Evolutionary conservation across 2,797 vertebrate species (phyloP).

Genomic region (Mus spretus): DNA sequence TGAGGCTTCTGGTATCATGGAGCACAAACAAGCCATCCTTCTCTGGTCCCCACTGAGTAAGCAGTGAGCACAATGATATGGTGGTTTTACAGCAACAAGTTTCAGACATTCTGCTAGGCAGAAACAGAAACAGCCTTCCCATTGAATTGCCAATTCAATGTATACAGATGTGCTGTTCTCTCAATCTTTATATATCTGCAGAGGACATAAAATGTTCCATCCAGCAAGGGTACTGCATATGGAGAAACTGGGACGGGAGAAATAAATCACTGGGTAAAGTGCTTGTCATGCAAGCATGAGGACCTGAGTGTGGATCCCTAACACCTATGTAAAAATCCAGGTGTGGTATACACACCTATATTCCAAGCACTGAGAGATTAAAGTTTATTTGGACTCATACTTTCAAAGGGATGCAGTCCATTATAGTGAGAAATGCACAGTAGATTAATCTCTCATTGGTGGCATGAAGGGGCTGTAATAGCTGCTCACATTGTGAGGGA

Average conservation of each 20-base stretch:
- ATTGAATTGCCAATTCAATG: conserved; percentile 27
- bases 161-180: neutral
- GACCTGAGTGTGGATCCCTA: neutral
- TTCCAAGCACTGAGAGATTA: neutral
- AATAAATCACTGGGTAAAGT: neutral
- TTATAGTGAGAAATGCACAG: neutral
- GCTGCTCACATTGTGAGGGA: neutral
- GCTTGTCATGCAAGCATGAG: neutral
- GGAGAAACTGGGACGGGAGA: neutral
- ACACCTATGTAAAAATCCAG: neutral
- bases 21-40: neutral
- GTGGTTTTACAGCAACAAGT: neutral
- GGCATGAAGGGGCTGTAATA: too few relatives aligned
- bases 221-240: neutral
- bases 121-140: neutral
- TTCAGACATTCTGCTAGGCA: neutral
- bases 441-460: neutral
- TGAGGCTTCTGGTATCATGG: conserved; percentile 4
- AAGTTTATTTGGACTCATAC: neutral
- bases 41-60: neutral
- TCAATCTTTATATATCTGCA: conserved; percentile 15
- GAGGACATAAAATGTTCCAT: neutral
- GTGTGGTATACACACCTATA: neutral
- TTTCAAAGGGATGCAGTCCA: neutral
- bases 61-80: neutral